Evolutionary conservation across 2,797 vertebrate genomes (phyloP), one percentile per base, ranked within the genome.

Genomic region (Poecilia picta): DNA sequence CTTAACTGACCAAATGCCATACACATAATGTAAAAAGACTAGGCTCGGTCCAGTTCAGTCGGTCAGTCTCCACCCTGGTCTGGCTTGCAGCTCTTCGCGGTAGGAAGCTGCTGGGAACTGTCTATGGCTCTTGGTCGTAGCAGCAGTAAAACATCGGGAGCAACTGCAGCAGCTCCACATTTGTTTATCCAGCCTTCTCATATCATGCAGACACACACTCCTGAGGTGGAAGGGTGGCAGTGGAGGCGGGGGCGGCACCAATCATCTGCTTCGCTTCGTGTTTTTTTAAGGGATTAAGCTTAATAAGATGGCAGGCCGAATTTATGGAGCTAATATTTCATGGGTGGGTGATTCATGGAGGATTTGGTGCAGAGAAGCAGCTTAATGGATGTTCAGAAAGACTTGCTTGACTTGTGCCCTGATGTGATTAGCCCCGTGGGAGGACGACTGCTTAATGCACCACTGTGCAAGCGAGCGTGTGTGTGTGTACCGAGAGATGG

Each of bases 311-410:
- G 83, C 88, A 85, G 83, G 76, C 83, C 83, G 81, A 86, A 90
- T 91, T 91, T 87, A 91, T 89, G 81, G 84, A 79, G 86, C 85
- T 80, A 82, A 89, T 89, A 87, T 87, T 90, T 86, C 86, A 87
- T 18, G 85, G 85, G 76, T 64, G 47, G 75, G 76, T 89, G 88
- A 89, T 85, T 85, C 82, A 86, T 74, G 80, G 83, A 86, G 88
- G 83, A 82, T 74, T 62, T 73, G 85, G 81, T 46, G 89, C 77
- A n/a, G 45, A 15, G 64, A 3, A 83, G 87, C 90, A 88, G 89
- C 78, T 89, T 89, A 87, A 91, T 90, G 87, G 85, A 79, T 85
- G 85, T 84, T 85, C 86, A 88, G 84, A 87, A 83, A 86, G 62
- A 82, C 78, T 82, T 31, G 84, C 85, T 85, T 84, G 88, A 90